phyloP scores from a whole-genome alignment of 2,797 vertebrate species.

The Macrochelys suwanniensis region DNA sequence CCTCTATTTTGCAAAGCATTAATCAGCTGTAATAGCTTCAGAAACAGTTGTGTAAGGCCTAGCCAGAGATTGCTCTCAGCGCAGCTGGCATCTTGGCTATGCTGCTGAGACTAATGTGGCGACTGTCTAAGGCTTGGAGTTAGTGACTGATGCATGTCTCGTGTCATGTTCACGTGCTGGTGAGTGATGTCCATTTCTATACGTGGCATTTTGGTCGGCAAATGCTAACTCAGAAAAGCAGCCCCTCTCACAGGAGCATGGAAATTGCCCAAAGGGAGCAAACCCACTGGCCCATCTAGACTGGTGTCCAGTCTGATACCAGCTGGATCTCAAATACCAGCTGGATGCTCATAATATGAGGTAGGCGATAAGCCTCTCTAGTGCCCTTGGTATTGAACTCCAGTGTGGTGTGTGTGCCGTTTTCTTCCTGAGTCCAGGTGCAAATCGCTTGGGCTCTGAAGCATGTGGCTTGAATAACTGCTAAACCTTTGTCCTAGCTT shows the following conservation, averaged over 20 bases:
- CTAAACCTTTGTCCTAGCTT: background rate
- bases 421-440: slow-evolving; percentile 1
- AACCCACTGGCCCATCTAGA: rapidly evolving
- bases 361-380: background rate
- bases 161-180: rapidly evolving
- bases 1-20: background rate
- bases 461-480: background rate
- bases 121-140: rapidly evolving
- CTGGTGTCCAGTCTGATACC: background rate
- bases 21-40: background rate
- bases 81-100: background rate
- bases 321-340: background rate
- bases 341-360: background rate
- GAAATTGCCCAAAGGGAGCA: background rate
- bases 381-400: slow-evolving; percentile 38
- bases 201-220: background rate
- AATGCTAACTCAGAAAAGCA: background rate
- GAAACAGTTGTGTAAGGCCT: background rate
- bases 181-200: rapidly evolving
- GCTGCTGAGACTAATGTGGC: rapidly evolving
- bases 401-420: background rate
- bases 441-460: background rate
- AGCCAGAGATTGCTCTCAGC: background rate
- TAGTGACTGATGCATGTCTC: rapidly evolving
- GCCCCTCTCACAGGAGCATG: background rate